A percentile compares a stretch with the other conserved stretches of the same genome.
Evolutionary conservation across 1,140 invertebrate species (phyloP).

Genomic region (Cyphomyrmex costatus): DNA sequence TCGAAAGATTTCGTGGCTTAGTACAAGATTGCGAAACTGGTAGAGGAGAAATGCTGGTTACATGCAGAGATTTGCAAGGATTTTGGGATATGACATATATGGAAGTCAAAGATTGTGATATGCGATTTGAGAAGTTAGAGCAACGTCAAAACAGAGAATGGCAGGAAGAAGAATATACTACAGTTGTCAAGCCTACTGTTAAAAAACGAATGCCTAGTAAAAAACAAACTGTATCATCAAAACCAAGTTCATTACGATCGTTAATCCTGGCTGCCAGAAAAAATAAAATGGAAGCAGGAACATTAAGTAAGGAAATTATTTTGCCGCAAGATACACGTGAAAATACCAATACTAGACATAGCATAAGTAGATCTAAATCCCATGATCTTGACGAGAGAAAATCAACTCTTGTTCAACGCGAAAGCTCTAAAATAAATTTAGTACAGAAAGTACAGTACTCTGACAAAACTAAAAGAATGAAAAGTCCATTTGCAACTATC

Average conservation of each 20-base stretch:
- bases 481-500: constrained; percentile 78
- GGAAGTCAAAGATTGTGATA: constrained; percentile 88
- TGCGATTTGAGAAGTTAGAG: constrained; percentile 87
- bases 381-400: not conserved
- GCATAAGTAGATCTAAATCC: constrained; percentile 20
- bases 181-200: constrained; percentile 86
- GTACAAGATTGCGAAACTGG: constrained; percentile 89
- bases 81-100: constrained; percentile 93
- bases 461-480: constrained; percentile 47
- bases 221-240: constrained; percentile 60
- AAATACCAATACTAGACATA: not conserved
- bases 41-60: constrained; percentile 88
- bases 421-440: constrained; percentile 16
- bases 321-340: constrained; percentile 1
- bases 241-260: constrained; percentile 75
- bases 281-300: constrained; percentile 66
- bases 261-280: constrained; percentile 80
- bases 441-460: constrained; percentile 67
- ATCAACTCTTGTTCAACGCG: not conserved
- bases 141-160: constrained; percentile 86
- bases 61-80: constrained; percentile 90
- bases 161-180: constrained; percentile 83
- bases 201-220: constrained; percentile 73
- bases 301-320: not conserved
- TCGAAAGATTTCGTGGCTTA: constrained; percentile 89